Conservation (phyloP, 2,797 vertebrate genomes). For the Dromococcyx pavoninus region DNA sequence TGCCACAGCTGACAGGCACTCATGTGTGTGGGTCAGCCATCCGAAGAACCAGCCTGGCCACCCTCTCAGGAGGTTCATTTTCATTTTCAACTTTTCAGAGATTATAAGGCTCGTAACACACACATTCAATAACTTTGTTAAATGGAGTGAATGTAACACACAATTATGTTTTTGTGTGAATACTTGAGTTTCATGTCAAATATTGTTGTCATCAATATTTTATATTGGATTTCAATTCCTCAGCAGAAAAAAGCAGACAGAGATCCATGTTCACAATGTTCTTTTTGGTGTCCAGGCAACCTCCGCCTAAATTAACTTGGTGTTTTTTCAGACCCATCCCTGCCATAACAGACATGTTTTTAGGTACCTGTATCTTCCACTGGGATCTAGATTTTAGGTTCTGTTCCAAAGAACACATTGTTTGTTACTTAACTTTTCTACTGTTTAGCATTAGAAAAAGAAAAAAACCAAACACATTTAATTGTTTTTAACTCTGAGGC, state of each 20-base stretch:
- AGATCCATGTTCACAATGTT: accelerated
- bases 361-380: not conserved
- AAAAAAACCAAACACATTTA: accelerated
- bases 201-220: not conserved
- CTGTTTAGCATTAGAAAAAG: not conserved
- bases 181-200: not conserved
- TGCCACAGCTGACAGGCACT: not conserved
- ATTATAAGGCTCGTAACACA: not conserved
- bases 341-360: not conserved
- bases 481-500: not conserved
- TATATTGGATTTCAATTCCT: not conserved
- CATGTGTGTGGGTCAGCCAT: accelerated
- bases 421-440: not conserved
- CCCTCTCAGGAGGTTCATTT: not conserved
- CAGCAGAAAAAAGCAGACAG: not conserved
- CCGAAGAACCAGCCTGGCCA: accelerated
- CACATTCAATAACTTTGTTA: not conserved
- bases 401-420: not conserved
- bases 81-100: not conserved
- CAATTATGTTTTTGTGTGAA: not conserved
- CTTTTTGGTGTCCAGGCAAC: too few species aligned
- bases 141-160: not conserved
- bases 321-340: not conserved
- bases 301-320: not conserved
- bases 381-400: not conserved